Evolutionary conservation across 1,140 invertebrate species (phyloP).

Genomic region (Anoplolepis gracilipes): DNA sequence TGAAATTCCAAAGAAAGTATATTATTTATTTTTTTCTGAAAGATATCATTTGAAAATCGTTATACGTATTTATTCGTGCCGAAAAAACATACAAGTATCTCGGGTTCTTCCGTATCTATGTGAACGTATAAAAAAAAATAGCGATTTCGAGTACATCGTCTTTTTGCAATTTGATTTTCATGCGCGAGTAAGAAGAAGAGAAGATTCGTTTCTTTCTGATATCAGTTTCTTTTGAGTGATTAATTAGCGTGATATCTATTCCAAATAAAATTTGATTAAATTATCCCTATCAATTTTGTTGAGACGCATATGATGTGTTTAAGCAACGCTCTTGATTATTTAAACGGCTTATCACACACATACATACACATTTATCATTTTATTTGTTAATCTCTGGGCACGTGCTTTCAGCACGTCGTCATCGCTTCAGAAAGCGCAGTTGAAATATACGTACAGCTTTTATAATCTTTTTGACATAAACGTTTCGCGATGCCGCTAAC

Average conservation of each 20-base stretch:
- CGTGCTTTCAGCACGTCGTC: slow-evolving; percentile 26
- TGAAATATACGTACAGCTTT: slow-evolving; percentile 38
- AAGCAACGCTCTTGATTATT: slow-evolving; percentile 37
- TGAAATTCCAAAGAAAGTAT: no score
- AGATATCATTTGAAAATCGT: background rate
- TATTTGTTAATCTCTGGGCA: slow-evolving; percentile 28
- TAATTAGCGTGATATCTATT: background rate
- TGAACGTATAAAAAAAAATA: background rate
- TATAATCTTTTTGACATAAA: slow-evolving; percentile 64
- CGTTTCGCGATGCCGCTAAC: slow-evolving; percentile 42
- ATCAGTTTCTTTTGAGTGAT: background rate
- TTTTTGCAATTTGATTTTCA: background rate
- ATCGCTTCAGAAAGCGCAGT: background rate
- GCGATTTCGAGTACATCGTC: background rate
- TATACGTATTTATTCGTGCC: no score
- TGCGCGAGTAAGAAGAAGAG: background rate
- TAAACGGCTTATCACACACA: slow-evolving; percentile 1
- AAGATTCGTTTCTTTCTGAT: background rate
- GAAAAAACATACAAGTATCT: background rate
- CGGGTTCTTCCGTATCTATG: background rate
- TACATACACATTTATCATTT: slow-evolving; percentile 41
- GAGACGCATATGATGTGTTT: background rate
- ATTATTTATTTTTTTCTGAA: background rate
- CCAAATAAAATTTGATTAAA: background rate
- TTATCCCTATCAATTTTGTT: background rate